Evolutionary conservation across 1,140 invertebrate genomes (phyloP), one percentile per base, ranked within the genome.

Genomic region (Pseudomyrmex flavicornis): DNA sequence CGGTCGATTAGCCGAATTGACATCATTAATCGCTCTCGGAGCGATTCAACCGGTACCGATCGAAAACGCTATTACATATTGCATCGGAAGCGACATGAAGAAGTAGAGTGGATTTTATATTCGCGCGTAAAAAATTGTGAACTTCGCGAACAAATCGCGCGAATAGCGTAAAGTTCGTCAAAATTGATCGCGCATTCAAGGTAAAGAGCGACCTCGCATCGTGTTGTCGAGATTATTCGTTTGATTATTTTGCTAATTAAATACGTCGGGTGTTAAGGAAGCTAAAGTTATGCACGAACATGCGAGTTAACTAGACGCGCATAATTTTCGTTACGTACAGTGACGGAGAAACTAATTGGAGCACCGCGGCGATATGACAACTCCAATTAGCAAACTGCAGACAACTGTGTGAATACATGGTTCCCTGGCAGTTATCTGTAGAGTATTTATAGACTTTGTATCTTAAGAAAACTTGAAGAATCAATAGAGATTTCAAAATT

Each of bases 371-470:
- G 66, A 76, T 65, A 50, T 76, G 61, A 66, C 62, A 44, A 54
- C 62, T 68, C 62, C 48, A 77, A 77, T 77, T 77, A 77, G 62
- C 62, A 3, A 46, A 12, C 26, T 54, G 62, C 26, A 77, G 26
- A 35, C 35, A 44, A 35, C 5, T 35, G 48, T 4, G 61, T 12
- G 46, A 35, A 15, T 15, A 68, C 26, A 52, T 35, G 62, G 10
- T 68, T 54, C 1, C 48, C 22, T 26, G 62, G 62, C 63, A n/a
- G 62, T 56, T 77, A 54, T 44, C 13, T 20, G 3, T 52, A 52
- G 15, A 52, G 20, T 63, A 63, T 61, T 61, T 44, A 61, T 62
- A 22, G 44, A 20, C 13, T 44, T 74, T 48, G 15, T n/a, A 1
- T 48, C 48, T 17, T 26, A 22, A 10, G 73, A 77, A 44, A 76